Conservation (phyloP, 1,140 invertebrate genomes). For the Meteorus sp. region DNA sequence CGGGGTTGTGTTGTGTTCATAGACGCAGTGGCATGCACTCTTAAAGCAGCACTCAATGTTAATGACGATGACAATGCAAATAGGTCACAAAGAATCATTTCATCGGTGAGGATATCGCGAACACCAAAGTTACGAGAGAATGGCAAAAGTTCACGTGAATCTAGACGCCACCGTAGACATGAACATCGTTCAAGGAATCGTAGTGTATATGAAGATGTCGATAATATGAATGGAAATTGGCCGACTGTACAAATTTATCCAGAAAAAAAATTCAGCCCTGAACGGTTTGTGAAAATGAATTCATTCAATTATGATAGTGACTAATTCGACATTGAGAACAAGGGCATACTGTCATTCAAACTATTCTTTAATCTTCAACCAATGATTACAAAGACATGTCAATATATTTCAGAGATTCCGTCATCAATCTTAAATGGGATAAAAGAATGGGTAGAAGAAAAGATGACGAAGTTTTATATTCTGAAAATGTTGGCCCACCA, state of each 20-base stretch:
- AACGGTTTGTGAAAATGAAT: conserved; percentile 1
- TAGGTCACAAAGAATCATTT: neutral
- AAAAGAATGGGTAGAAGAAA: neutral
- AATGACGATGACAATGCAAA: conserved; percentile 18
- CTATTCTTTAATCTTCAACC: too few relatives aligned
- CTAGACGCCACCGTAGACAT: neutral
- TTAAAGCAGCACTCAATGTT: conserved; percentile 34
- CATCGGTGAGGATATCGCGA: neutral
- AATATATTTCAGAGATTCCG: neutral
- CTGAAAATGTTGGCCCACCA: neutral
- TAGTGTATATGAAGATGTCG: neutral
- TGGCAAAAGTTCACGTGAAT: neutral
- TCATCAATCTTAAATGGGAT: neutral
- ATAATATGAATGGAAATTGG: neutral
- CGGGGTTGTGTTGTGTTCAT: conserved; percentile 38
- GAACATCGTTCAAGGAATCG: neutral
- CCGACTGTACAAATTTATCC: conserved; percentile 1
- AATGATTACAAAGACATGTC: neutral
- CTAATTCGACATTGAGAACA: too few relatives aligned
- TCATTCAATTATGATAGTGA: neutral
- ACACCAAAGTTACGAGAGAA: neutral
- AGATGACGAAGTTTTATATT: conserved; percentile 11
- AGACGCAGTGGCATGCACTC: conserved; percentile 36
- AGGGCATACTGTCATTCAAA: too few relatives aligned
- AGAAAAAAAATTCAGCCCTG: neutral